Evolutionary conservation across 1,140 invertebrate genomes (phyloP).

Genomic region (Sweltsa coloradensis): DNA sequence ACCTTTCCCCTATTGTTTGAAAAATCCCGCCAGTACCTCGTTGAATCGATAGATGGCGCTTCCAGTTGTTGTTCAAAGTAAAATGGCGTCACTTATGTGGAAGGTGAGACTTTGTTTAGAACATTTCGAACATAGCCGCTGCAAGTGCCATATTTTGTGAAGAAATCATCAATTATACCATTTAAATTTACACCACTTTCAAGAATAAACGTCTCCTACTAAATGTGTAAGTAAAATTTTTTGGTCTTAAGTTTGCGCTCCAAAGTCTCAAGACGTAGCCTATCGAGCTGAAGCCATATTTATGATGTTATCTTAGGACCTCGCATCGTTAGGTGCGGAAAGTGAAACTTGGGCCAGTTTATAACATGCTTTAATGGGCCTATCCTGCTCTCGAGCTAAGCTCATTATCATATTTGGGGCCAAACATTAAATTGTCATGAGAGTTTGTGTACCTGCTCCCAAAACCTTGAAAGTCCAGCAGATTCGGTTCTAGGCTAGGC

Average conservation of each 20-base stretch:
- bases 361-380: no score
- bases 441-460: no score
- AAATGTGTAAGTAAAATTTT: conserved; percentile 4
- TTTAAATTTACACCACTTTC: background rate
- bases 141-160: background rate
- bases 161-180: background rate
- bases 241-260: background rate
- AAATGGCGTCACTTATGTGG: conserved; percentile 28
- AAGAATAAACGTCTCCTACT: background rate
- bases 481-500: no score
- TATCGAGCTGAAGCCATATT: conserved; percentile 27
- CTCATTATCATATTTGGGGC: no score
- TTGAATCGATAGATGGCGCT: conserved; percentile 22
- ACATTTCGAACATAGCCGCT: conserved; percentile 5
- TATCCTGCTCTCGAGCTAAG: no score
- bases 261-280: conserved; percentile 12
- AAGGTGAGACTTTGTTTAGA: conserved; percentile 20
- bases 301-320: conserved; percentile 21
- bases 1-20: conserved; percentile 16
- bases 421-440: no score
- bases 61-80: conserved; percentile 27
- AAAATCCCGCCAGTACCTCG: conserved; percentile 21
- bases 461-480: no score
- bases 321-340: no score
- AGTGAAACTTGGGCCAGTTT: no score